These are phyloP conservation scores for Imbricaverruca yamaguchii DNA, from an alignment of 2,888 invertebrate species.

Conservation along the genomic window DNA sequence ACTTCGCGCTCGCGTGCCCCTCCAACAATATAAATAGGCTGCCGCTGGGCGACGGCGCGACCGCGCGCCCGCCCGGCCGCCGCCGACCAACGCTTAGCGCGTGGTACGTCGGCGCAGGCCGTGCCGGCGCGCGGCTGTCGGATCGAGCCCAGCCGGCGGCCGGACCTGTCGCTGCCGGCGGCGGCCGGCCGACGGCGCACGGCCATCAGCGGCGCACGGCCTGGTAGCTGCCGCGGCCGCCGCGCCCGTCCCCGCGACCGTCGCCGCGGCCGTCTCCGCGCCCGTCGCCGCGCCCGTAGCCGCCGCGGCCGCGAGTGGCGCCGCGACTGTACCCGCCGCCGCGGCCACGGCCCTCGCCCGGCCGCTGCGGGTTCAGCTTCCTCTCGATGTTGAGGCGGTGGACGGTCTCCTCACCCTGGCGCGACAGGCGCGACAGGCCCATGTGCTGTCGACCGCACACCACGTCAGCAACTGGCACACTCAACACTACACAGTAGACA, in stretches of 20 bases:
- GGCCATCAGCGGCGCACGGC: slow-evolving; percentile 45
- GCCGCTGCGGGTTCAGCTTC: slow-evolving; percentile 4
- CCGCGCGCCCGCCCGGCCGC: background rate
- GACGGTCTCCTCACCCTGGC: slow-evolving; percentile 1
- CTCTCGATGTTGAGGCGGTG: slow-evolving; percentile 26
- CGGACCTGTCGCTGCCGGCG: slow-evolving; percentile 23
- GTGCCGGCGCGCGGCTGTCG: too few relatives aligned
- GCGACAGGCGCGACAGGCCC: slow-evolving; percentile 2
- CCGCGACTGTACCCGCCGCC: slow-evolving; percentile 52
- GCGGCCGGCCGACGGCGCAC: slow-evolving; percentile 38
- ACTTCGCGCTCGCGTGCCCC: background rate
- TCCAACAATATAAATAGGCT: background rate
- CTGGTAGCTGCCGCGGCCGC: slow-evolving; percentile 38
- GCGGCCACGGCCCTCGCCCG: slow-evolving; percentile 7
- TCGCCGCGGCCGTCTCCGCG: slow-evolving; percentile 52
- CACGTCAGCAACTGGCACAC: too few relatives aligned
- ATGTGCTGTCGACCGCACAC: background rate
- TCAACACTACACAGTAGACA: too few relatives aligned
- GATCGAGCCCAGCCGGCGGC: background rate
- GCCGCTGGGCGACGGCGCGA: background rate
- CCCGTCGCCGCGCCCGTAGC: slow-evolving; percentile 92
- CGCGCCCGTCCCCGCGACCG: too few relatives aligned
- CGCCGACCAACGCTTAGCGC: background rate
- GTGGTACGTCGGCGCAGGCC: background rate
- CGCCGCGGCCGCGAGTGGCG: slow-evolving; percentile 84